Evolutionary conservation across 2,888 invertebrate genomes (phyloP).

Genomic region (Cheilosia vulpina): DNA sequence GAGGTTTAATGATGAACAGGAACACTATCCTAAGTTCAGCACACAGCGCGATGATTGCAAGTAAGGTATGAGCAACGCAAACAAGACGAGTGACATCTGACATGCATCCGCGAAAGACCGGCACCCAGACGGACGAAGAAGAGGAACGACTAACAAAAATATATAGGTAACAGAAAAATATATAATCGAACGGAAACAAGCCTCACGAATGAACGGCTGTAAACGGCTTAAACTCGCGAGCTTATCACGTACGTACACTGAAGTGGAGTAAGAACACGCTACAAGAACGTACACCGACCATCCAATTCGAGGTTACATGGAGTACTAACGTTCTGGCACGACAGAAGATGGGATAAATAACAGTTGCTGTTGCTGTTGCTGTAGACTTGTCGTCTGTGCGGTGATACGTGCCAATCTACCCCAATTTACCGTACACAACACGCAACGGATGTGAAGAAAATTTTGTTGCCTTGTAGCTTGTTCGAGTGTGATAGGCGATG

Average conservation of each 20-base stretch:
- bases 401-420: conserved; percentile 22
- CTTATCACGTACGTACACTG: conserved; percentile 27
- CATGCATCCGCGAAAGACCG: conserved; percentile 55
- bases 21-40: conserved; percentile 40
- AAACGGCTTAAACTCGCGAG: conserved; percentile 37
- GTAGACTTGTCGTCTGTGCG: conserved; percentile 14
- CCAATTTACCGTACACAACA: conserved; percentile 48
- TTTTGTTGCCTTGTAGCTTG: not conserved
- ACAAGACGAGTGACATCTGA: conserved; percentile 36
- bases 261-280: conserved; percentile 39
- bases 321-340: conserved; percentile 68
- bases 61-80: conserved; percentile 16
- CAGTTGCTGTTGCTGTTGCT: conserved; percentile 24
- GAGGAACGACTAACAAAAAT: conserved; percentile 7
- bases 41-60: conserved; percentile 36
- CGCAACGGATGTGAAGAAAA: conserved; percentile 41
- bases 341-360: conserved; percentile 73
- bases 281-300: conserved; percentile 57
- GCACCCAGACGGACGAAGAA: conserved; percentile 16
- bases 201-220: conserved; percentile 33
- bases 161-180: conserved; percentile 7
- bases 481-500: conserved; percentile 40
- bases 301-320: conserved; percentile 68
- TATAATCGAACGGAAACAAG: conserved; percentile 46
- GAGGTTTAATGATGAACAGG: conserved; percentile 13